These are phyloP conservation scores for Crocodylus rhombifer DNA, from an alignment of 2,797 vertebrate species.

Conservation along the genomic window DNA sequence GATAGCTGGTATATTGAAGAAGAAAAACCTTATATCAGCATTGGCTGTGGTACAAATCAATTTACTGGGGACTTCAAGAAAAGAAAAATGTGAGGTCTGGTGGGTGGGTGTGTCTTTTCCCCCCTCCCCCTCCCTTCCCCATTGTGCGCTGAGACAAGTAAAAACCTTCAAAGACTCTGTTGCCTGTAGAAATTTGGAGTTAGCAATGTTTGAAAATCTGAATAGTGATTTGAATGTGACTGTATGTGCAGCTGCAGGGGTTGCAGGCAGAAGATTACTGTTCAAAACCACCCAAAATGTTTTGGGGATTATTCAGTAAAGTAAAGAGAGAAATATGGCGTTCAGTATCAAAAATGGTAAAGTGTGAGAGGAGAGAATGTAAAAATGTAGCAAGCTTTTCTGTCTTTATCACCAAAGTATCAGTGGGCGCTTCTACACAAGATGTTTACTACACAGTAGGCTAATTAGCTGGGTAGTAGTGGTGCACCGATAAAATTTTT, in stretches of 20 bases:
- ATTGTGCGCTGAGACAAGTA: background rate
- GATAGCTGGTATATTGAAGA: background rate
- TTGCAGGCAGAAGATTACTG: too few relatives aligned
- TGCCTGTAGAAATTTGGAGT: background rate
- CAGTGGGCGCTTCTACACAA: too few relatives aligned
- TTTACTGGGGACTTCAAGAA: background rate
- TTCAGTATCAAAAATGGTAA: background rate
- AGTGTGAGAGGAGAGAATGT: too few relatives aligned
- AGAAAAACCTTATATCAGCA: background rate
- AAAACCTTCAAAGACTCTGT: background rate
- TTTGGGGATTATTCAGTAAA: background rate
- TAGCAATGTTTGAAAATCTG: background rate
- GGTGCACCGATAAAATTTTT: too few relatives aligned
- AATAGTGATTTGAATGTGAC: fast-evolving
- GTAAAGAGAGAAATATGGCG: background rate
- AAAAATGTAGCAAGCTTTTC: too few relatives aligned
- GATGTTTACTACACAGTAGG: too few relatives aligned
- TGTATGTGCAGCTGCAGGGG: background rate
- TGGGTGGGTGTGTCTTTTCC: too few relatives aligned
- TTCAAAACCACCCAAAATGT: background rate
- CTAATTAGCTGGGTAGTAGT: too few relatives aligned
- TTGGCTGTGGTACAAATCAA: background rate
- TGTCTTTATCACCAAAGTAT: too few relatives aligned
- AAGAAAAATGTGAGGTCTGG: background rate
- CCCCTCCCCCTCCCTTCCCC: too few relatives aligned